These are phyloP conservation scores for Spilarctia lutea DNA, from an alignment of 2,888 invertebrate species.

Conservation along the genomic window DNA sequence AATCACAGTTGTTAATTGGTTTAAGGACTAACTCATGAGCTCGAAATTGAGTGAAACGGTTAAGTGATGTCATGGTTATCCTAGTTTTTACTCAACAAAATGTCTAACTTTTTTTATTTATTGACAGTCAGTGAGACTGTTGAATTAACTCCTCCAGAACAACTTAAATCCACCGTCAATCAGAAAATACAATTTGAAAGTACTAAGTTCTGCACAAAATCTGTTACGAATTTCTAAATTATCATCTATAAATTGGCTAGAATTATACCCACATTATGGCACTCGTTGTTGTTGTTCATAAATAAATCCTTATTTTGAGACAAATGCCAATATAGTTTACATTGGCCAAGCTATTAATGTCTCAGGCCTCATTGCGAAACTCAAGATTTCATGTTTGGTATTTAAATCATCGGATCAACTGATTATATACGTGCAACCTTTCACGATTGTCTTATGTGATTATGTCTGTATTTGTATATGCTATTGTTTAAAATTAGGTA, in stretches of 20 bases:
- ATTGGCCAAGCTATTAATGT: conserved; percentile 50
- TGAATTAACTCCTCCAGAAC: neutral
- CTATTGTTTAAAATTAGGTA: conserved; percentile 29
- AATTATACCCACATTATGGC: conserved; percentile 38
- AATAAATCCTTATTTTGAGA: conserved; percentile 51
- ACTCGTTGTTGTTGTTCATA: conserved; percentile 35
- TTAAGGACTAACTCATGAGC: neutral
- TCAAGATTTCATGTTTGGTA: conserved; percentile 71
- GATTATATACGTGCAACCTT: conserved; percentile 81
- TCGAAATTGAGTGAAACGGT: neutral
- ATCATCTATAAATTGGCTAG: conserved; percentile 55
- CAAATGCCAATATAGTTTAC: conserved; percentile 75
- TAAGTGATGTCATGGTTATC: neutral
- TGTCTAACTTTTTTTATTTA: neutral
- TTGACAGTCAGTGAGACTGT: neutral
- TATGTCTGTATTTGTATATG: conserved; percentile 48
- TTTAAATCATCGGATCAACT: conserved; percentile 80
- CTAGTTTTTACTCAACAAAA: neutral
- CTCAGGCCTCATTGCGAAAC: conserved; percentile 47
- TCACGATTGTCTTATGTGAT: conserved; percentile 72
- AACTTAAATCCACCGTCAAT: neutral
- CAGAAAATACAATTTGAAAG: conserved; percentile 25
- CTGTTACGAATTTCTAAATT: conserved; percentile 51
- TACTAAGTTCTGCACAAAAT: conserved; percentile 38
- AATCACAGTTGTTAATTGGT: neutral